Evolutionary conservation across 2,113 vertebrate species (phyloP), one percentile per base, ranked within the genome.

Genomic region (Tursiops truncatus): DNA sequence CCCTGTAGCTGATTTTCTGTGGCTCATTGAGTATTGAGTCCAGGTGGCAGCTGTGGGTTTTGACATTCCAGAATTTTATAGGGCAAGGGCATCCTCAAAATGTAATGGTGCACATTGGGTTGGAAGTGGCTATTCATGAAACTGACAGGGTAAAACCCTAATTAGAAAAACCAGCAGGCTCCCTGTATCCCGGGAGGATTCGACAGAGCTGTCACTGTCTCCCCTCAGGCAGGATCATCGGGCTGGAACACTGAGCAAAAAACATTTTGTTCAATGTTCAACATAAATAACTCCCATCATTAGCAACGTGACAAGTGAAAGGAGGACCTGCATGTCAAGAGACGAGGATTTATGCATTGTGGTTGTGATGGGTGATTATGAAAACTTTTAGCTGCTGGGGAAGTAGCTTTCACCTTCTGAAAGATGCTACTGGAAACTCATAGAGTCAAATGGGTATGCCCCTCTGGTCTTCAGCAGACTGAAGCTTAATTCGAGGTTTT

Each of bases 221-320:
- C 44, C 97, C 97, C 87, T 94, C 88, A 88, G 96, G 97, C 96
- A 68, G 97, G 91, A 96, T 93, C 93, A 71, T 8, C 0, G 1
- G 81, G 76, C 81, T 86, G 94, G 88, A 96, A 96, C 91, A 60
- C 28, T 38, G 91, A 91, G 95, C 83, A 82, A 60, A 92, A 94
- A 92, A 50, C 94, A 97, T 97, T 98, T 97, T 97, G 95, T 94
- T 94, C 93, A 26, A 9, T 86, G 77, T 91, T 95, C 89, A 97
- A 33, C 85, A 65, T 94, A 95, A 96, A 94, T 91, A 96, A 89
- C 84, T 91, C 70, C 60, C 53, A 89, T 93, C 97, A 88, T 96
- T 94, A 97, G 92, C 58, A 44, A 28, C 0, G 3, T 81, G 92
- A 96, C 90, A 81, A 90, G 96, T n/a, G 70, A 60, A 83, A 95